Percentiles rank a stretch among this genome's conserved stretches.
These are phyloP conservation scores for Apogon talboti DNA, from an alignment of 2,797 vertebrate genomes.

Conservation along the genomic window DNA sequence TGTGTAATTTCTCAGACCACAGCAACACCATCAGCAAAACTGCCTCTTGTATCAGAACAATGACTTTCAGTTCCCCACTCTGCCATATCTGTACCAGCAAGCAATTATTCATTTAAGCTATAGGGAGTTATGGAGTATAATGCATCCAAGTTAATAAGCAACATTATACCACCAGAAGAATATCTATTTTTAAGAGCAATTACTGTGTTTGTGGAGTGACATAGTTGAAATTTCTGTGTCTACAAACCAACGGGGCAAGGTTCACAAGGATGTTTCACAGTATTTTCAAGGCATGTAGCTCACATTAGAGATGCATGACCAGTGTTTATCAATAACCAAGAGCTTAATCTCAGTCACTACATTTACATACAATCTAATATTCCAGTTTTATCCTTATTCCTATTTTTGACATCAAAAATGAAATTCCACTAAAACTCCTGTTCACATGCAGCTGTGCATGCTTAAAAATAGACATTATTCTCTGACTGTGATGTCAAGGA, in stretches of 20 bases:
- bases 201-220: not conserved
- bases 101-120: not conserved
- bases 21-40: not conserved
- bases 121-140: not conserved
- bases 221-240: not conserved
- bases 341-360: not conserved
- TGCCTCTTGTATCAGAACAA: conserved; percentile 1
- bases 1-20: not conserved
- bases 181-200: not conserved
- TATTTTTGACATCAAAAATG: no score
- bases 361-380: not conserved
- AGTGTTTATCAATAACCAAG: no score
- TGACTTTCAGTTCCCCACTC: conserved; percentile 2
- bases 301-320: not conserved
- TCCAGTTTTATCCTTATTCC: no score
- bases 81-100: not conserved
- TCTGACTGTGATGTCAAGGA: no score
- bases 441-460: no score
- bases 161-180: conserved; percentile 3
- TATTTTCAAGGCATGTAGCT: not conserved
- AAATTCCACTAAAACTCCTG: no score
- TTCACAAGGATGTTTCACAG: not conserved
- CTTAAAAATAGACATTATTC: no score
- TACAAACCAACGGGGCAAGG: not conserved
- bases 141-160: not conserved